phyloP scores from a whole-genome alignment of 1,140 invertebrate genomes.

The Schlechtendalia chinensis region DNA sequence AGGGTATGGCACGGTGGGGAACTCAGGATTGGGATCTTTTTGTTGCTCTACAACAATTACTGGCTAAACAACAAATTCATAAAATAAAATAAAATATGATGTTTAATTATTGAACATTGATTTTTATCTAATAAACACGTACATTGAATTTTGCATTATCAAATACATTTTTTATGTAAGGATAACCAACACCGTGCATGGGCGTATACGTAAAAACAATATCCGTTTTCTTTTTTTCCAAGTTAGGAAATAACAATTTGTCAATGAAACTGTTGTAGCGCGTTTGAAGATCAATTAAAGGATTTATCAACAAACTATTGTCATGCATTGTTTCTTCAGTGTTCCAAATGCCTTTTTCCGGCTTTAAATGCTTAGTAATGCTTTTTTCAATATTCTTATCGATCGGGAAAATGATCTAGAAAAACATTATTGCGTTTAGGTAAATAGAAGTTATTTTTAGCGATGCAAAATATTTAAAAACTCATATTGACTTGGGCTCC shows the following conservation, averaged over 20 bases:
- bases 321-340: slow-evolving; percentile 52
- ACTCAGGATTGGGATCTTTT: slow-evolving; percentile 90
- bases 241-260: slow-evolving; percentile 24
- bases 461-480: slow-evolving; percentile 21
- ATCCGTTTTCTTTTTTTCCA: slow-evolving; percentile 57
- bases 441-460: background rate
- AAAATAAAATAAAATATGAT: background rate
- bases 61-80: slow-evolving; percentile 24
- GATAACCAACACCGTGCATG: slow-evolving; percentile 95
- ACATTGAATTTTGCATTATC: slow-evolving; percentile 73
- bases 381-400: slow-evolving; percentile 82
- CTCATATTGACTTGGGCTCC: slow-evolving; percentile 72
- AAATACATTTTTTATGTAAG: slow-evolving; percentile 76
- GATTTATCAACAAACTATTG: slow-evolving; percentile 60
- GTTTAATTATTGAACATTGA: no score
- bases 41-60: slow-evolving; percentile 79
- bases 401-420: slow-evolving; percentile 85
- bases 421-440: slow-evolving; percentile 4
- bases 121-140: slow-evolving; percentile 48
- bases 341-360: slow-evolving; percentile 69
- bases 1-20: slow-evolving; percentile 94
- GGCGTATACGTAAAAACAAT: slow-evolving; percentile 87
- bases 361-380: slow-evolving; percentile 77
- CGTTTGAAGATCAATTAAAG: slow-evolving; percentile 60
- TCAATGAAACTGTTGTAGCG: slow-evolving; percentile 3